A percentile compares a stretch with the other conserved stretches of the same genome.
These are phyloP conservation scores for Camelus bactrianus DNA, from an alignment of 2,113 vertebrate species.

Conservation along the genomic window DNA sequence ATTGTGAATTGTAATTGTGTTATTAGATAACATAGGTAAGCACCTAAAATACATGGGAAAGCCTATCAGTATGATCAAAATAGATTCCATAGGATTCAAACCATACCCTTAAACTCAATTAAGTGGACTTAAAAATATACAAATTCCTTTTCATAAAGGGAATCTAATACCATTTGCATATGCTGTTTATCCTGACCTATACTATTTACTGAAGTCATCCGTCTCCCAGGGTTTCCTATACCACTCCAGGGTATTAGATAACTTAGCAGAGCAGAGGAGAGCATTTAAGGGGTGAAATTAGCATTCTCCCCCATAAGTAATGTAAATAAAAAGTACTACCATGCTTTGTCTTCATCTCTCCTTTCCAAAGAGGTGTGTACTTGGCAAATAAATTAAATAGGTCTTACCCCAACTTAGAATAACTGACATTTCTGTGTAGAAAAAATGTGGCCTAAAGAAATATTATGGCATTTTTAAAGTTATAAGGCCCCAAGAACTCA, in stretches of 20 bases:
- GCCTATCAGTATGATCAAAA: neutral
- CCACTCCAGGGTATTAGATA: neutral
- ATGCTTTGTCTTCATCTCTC: neutral
- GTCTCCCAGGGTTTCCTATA: neutral
- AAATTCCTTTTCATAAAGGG: constrained; percentile 20
- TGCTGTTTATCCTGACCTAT: constrained; percentile 8
- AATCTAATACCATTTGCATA: neutral
- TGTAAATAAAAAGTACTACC: neutral
- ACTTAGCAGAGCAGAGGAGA: constrained; percentile 1
- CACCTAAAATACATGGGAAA: constrained; percentile 38
- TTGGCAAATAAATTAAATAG: constrained; percentile 61
- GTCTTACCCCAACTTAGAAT: neutral
- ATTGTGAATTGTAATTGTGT: neutral
- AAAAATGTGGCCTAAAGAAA: constrained; percentile 51
- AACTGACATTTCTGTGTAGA: constrained; percentile 22
- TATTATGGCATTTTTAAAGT: constrained; percentile 37
- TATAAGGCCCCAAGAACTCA: constrained; percentile 5
- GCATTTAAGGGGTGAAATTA: neutral
- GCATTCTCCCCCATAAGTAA: neutral
- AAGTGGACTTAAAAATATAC: constrained; percentile 1
- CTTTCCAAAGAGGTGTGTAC: constrained; percentile 5
- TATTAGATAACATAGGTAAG: neutral
- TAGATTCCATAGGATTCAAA: neutral
- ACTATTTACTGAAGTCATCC: neutral
- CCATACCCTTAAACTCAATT: constrained; percentile 36